Base-by-base conservation (phyloP, 1,140 invertebrate species). In the Alviniconcha marisindica region DNA sequence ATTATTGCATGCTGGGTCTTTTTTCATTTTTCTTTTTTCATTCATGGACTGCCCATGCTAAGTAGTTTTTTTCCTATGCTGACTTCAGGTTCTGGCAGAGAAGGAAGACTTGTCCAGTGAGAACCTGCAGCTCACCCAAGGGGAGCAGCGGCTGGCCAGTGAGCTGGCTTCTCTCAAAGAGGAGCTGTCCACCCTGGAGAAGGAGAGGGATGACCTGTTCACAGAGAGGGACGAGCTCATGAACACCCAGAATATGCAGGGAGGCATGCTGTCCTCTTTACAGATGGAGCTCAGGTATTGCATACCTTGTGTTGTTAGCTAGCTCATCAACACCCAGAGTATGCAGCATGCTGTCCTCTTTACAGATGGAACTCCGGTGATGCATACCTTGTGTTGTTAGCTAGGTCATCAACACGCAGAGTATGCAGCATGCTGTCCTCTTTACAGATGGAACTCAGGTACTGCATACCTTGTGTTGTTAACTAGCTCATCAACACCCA, bases 81-180 rank as follows among this genome's bases (percentile, higher is more conserved):
- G 56, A 7, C 21, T 60, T 5, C 63, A 74, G 71, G 77, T 79
- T 15, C 77, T 79, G 3, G 77, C 36, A 21, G 88, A 90, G 84
- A 89, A 90, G 56, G 89, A 90, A 66, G 86, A 88, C 51, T 60
- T 91, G 83, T 78, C 86, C 40, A 88, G 89, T 84, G 85, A 91
- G 81, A 90, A 89, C 51, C 74, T 88, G 42, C 82, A 82, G 44
- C 81, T 89, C 14, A 87, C 81, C 33, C 87, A 90, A 69, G 84
- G 82, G 51, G 90, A 91, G 80, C 85, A 90, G 74, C 84, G 88
- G 28, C 71, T 91, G 48, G 86, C 88, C 28, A 88, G 83, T 81
- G 85, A 91, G 74, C 48, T 89, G 51, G 84, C 88, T n/a, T 83
- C 87, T 56, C 51, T 88, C 36, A 90, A 88, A 82, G 84, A 87